phyloP scores from a whole-genome alignment of 1,140 invertebrate species.

The Neodiprion lecontei region DNA sequence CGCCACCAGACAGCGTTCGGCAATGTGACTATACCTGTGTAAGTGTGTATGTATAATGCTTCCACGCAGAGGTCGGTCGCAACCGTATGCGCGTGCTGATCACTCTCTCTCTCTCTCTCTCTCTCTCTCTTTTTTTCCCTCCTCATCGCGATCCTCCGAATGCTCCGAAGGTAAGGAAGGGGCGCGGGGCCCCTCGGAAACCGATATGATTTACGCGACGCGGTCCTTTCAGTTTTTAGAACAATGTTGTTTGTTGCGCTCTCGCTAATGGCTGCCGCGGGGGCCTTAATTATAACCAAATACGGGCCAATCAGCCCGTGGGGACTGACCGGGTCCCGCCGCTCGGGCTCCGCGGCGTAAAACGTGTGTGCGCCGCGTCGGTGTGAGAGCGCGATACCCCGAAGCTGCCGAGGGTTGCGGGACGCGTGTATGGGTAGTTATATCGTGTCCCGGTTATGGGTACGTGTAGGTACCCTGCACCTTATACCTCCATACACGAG shows the following conservation, averaged over 20 bases:
- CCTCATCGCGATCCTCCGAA: too few relatives aligned
- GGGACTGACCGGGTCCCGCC: slow-evolving; percentile 24
- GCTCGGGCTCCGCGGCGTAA: background rate
- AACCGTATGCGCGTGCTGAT: too few relatives aligned
- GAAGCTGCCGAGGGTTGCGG: background rate
- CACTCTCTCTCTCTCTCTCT: too few relatives aligned
- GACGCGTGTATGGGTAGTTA: too few relatives aligned
- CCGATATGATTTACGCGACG: slow-evolving; percentile 47
- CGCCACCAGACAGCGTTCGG: too few relatives aligned
- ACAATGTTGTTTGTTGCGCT: slow-evolving; percentile 49
- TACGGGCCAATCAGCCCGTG: slow-evolving; percentile 49
- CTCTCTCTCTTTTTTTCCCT: too few relatives aligned
- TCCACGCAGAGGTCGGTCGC: too few relatives aligned
- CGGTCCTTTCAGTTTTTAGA: slow-evolving; percentile 30
- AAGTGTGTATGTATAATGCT: too few relatives aligned
- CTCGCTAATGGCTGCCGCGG: slow-evolving; percentile 48
- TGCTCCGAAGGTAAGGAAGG: background rate
- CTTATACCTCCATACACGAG: too few relatives aligned
- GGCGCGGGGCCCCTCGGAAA: background rate
- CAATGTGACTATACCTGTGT: too few relatives aligned
- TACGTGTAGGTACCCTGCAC: too few relatives aligned
- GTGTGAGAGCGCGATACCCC: background rate
- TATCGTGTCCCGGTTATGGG: too few relatives aligned
- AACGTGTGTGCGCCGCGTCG: background rate
- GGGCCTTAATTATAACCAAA: slow-evolving; percentile 55